Evolutionary conservation across 1,140 invertebrate species (phyloP).

Genomic region (Dreissena rostriformis): DNA sequence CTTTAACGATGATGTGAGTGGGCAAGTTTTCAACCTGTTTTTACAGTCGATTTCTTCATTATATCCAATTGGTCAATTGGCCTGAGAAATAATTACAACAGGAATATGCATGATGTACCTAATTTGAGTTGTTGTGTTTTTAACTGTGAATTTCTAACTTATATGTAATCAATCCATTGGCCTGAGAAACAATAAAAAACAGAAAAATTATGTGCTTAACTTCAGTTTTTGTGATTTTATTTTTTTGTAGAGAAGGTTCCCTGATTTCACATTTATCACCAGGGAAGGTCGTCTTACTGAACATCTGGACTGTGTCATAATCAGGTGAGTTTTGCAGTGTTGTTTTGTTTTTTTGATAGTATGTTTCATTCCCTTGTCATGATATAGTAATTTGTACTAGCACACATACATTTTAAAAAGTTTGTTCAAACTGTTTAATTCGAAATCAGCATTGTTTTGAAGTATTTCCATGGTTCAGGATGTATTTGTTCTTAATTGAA

Average conservation of each 20-base stretch:
- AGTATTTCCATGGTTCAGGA: no score
- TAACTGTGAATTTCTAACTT: neutral
- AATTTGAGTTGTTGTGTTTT: neutral
- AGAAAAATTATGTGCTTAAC: neutral
- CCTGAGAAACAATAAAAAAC: neutral
- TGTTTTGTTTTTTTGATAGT: slow-evolving; percentile 2
- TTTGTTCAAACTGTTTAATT: no score
- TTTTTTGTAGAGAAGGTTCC: slow-evolving; percentile 92
- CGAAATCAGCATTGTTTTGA: neutral
- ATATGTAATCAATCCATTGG: neutral
- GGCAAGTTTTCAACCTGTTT: no score
- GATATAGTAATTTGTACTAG: no score
- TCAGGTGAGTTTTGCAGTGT: slow-evolving; percentile 83
- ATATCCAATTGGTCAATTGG: neutral
- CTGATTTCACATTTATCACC: slow-evolving; percentile 96
- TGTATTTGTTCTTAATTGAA: no score
- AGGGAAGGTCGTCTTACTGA: slow-evolving; percentile 93
- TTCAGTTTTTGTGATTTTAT: slow-evolving; percentile 29
- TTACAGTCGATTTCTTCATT: no score
- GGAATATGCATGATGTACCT: no score
- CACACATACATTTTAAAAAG: no score
- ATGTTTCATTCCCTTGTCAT: neutral
- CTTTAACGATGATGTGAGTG: slow-evolving; percentile 93
- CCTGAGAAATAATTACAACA: neutral
- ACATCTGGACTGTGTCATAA: slow-evolving; percentile 98